Percentiles rank a stretch among this genome's conserved stretches.
Conservation (phyloP, 2,888 invertebrate genomes). For the Leptopterna dolabrata region DNA sequence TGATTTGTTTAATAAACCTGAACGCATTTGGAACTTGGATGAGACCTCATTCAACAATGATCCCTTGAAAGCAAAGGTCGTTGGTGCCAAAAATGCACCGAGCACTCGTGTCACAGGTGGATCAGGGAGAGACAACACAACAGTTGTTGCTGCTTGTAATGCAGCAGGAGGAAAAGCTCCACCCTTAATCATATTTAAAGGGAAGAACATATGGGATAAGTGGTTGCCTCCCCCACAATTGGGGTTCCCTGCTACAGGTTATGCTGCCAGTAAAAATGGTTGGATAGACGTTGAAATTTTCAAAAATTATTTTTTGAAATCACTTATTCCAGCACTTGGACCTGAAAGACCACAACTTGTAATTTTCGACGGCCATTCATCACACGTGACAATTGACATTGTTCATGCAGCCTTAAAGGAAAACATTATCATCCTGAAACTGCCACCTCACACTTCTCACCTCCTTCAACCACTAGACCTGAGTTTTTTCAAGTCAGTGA, state of each 20-base stretch:
- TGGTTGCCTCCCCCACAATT: conserved; percentile 63
- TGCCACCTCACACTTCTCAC: conserved; percentile 2
- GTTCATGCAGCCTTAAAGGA: neutral
- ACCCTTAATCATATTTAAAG: conserved; percentile 65
- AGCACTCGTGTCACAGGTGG: conserved; percentile 61
- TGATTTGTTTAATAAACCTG: too few relatives aligned
- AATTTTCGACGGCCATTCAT: neutral
- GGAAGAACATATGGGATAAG: conserved; percentile 66
- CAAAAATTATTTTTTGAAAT: too few relatives aligned
- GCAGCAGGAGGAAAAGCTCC: conserved; percentile 60
- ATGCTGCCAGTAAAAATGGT: conserved; percentile 64
- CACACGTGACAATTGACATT: neutral
- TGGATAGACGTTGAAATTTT: too few relatives aligned
- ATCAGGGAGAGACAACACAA: conserved; percentile 65
- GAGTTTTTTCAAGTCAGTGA: neutral
- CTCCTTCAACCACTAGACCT: neutral
- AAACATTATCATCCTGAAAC: neutral
- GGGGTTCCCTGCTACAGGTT: conserved; percentile 63
- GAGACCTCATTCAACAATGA: neutral
- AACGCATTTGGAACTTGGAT: neutral
- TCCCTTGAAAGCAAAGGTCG: conserved; percentile 13
- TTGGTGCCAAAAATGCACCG: conserved; percentile 10
- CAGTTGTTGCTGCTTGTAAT: conserved; percentile 64
- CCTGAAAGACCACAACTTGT: too few relatives aligned
- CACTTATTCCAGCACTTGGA: too few relatives aligned